Evolutionary conservation across 2,888 invertebrate genomes (phyloP).

Genomic region (Melanostoma scalare): DNA sequence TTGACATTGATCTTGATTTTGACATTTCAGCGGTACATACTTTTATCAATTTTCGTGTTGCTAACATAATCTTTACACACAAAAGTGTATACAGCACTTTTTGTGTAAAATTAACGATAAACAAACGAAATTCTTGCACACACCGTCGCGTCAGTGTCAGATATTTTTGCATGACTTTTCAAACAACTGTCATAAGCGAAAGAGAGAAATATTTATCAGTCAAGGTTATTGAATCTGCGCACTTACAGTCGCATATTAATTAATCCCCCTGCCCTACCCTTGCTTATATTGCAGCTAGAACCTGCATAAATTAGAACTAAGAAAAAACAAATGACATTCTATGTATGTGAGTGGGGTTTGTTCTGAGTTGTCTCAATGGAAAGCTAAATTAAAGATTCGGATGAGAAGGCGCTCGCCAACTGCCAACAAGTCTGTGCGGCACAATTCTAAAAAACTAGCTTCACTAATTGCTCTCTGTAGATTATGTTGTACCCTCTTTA

Average conservation of each 20-base stretch:
- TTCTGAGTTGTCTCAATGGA: constrained; percentile 3
- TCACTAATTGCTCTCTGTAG: too few species aligned
- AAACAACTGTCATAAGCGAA: constrained; percentile 25
- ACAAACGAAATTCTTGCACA: constrained; percentile 19
- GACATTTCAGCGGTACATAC: constrained; percentile 34
- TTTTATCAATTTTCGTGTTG: background rate
- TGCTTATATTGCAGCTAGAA: constrained; percentile 33
- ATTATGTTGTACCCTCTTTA: constrained; percentile 6
- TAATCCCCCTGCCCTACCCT: constrained; percentile 21
- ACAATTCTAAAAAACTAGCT: too few species aligned
- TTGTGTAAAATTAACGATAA: constrained; percentile 11
- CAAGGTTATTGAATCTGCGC: constrained; percentile 55
- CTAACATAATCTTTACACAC: constrained; percentile 11
- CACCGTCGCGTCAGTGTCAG: background rate
- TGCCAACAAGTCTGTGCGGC: background rate
- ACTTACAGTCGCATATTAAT: constrained; percentile 54
- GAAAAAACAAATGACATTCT: background rate
- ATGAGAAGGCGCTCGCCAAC: background rate
- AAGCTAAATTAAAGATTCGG: constrained; percentile 42
- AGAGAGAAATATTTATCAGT: constrained; percentile 46
- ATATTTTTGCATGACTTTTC: constrained; percentile 16
- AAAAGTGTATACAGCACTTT: background rate
- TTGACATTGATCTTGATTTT: constrained; percentile 67
- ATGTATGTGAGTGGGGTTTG: background rate
- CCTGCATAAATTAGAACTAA: constrained; percentile 33